A percentile compares a stretch with the other conserved stretches of the same genome.
Evolutionary conservation across 2,888 invertebrate species (phyloP).

Genomic region (Amblyjoppa fuscipennis): DNA sequence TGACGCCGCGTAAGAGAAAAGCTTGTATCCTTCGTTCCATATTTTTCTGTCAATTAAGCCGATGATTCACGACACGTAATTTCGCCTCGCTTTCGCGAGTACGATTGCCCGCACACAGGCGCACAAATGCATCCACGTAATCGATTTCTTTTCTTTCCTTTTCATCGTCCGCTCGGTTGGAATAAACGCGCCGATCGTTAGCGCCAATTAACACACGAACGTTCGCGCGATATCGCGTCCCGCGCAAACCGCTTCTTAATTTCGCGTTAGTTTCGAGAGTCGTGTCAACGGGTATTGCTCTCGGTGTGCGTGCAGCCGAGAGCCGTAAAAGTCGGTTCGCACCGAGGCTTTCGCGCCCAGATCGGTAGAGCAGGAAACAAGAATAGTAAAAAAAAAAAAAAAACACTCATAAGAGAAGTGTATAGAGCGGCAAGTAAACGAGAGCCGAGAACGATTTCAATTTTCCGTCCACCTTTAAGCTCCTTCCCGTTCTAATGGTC

Average conservation of each 20-base stretch:
- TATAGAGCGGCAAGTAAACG: conserved; percentile 39
- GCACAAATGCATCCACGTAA: neutral
- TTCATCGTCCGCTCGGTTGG: neutral
- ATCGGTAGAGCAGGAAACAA: neutral
- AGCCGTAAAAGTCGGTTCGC: conserved; percentile 4
- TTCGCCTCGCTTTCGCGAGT: conserved; percentile 38
- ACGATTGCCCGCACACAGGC: neutral
- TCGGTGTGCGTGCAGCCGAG: neutral
- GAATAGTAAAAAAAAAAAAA: neutral
- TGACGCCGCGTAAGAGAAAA: conserved; percentile 17
- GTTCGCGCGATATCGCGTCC: conserved; percentile 10
- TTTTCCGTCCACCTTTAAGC: conserved; percentile 65
- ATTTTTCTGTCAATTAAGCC: conserved; percentile 66
- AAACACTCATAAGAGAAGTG: neutral
- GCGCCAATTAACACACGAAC: conserved; percentile 53
- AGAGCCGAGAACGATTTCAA: conserved; percentile 69
- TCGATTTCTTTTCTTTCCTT: conserved; percentile 17
- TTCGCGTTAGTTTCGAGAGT: conserved; percentile 9
- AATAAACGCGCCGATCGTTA: conserved; percentile 37
- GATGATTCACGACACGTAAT: conserved; percentile 61
- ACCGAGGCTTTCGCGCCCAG: neutral
- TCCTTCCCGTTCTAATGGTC: conserved; percentile 66
- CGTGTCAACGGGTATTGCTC: neutral
- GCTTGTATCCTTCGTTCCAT: conserved; percentile 2
- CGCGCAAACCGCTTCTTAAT: conserved; percentile 40